Conservation (phyloP, 2,888 invertebrate genomes). For the Pelosia muscerda region DNA sequence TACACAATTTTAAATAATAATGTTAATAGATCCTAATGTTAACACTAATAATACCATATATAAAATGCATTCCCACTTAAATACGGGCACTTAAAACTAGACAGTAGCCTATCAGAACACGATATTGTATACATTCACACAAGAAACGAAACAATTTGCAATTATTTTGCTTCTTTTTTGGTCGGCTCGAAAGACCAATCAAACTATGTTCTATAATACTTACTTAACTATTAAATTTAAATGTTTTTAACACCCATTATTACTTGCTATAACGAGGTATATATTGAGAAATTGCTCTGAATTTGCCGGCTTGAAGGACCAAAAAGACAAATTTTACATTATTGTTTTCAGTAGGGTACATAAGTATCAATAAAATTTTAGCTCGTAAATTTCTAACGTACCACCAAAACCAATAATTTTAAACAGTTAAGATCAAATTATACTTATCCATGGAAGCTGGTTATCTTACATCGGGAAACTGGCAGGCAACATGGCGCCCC, state of each 20-base stretch:
- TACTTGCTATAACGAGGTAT: not conserved
- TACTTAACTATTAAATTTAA: not conserved
- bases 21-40: not conserved
- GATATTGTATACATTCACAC: no score
- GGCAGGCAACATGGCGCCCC: conserved; percentile 75
- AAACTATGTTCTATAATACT: not conserved
- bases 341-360: not conserved
- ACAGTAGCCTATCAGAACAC: no score
- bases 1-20: not conserved
- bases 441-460: not conserved
- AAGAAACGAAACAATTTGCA: not conserved
- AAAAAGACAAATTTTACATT: not conserved
- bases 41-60: not conserved
- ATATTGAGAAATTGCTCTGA: not conserved
- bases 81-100: no score
- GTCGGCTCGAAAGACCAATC: not conserved
- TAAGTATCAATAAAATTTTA: not conserved
- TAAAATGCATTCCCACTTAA: no score
- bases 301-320: not conserved
- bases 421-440: not conserved
- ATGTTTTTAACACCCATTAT: not conserved
- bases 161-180: not conserved
- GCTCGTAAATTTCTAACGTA: not conserved
- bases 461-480: conserved; percentile 66
- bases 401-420: not conserved